A percentile compares a stretch with the other conserved stretches of the same genome.
Conservation (phyloP, 2,888 invertebrate species). For the Ctenicera cuprea region DNA sequence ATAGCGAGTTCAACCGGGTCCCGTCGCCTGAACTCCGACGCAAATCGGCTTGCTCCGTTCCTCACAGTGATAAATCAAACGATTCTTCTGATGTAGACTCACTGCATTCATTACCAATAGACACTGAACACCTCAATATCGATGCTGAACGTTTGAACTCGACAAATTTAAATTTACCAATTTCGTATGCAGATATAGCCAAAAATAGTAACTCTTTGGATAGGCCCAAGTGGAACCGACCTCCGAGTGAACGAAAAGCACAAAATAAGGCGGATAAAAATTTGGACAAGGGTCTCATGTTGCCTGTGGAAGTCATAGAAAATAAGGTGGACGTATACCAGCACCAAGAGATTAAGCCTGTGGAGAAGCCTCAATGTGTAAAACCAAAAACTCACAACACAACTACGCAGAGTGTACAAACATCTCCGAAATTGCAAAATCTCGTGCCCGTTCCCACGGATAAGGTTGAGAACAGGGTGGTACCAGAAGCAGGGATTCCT, state of each 20-base stretch:
- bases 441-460: not conserved
- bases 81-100: conserved; percentile 91
- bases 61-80: conserved; percentile 87
- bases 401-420: conserved; percentile 33
- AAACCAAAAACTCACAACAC: not conserved
- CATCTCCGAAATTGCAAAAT: conserved; percentile 34
- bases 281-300: conserved; percentile 3
- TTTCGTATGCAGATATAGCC: conserved; percentile 90
- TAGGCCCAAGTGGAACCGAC: conserved; percentile 64
- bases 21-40: conserved; percentile 70
- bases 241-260: conserved; percentile 56
- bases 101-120: conserved; percentile 87
- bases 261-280: conserved; percentile 29
- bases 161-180: conserved; percentile 59
- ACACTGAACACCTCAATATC: conserved; percentile 62
- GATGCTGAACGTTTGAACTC: conserved; percentile 30
- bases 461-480: conserved; percentile 1
- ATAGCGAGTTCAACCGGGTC: conserved; percentile 58
- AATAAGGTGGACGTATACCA: not conserved
- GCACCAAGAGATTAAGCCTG: not conserved
- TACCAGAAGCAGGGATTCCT: not conserved
- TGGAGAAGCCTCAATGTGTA: conserved; percentile 12
- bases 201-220: conserved; percentile 71
- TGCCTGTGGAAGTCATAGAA: too few species aligned
- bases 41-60: conserved; percentile 86